Evolutionary conservation across 2,113 vertebrate species (phyloP).

Genomic region (Melanostigma gelatinosum): DNA sequence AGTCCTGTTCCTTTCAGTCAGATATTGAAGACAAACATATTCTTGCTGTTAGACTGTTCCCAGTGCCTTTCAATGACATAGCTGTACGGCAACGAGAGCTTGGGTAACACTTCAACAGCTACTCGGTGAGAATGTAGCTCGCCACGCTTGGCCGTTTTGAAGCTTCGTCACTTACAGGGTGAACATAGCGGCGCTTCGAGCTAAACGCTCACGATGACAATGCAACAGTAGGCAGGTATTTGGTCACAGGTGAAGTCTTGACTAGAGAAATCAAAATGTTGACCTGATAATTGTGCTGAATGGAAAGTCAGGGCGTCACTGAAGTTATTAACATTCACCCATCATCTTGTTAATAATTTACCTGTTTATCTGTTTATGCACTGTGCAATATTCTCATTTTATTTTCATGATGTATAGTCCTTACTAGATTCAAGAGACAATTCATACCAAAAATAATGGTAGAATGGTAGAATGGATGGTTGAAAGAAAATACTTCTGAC

Average conservation of each 20-base stretch:
- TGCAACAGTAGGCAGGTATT: background rate
- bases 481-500: background rate
- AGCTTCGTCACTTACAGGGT: background rate
- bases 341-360: background rate
- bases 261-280: background rate
- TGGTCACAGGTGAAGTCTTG: background rate
- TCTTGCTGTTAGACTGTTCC: background rate
- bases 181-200: background rate
- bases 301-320: background rate
- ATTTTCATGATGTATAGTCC: background rate
- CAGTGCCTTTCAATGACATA: background rate
- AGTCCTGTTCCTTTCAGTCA: background rate
- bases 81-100: background rate
- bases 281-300: background rate
- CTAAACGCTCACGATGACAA: background rate
- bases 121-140: background rate
- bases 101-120: background rate
- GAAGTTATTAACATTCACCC: background rate
- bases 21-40: background rate
- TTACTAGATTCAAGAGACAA: background rate
- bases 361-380: background rate
- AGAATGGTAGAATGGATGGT: background rate
- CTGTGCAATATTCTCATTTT: background rate
- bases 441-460: background rate
- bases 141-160: background rate